Percentiles rank a stretch among this genome's conserved stretches.
Conservation (phyloP, 2,113 vertebrate genomes). For the Pungitius pungitius region DNA sequence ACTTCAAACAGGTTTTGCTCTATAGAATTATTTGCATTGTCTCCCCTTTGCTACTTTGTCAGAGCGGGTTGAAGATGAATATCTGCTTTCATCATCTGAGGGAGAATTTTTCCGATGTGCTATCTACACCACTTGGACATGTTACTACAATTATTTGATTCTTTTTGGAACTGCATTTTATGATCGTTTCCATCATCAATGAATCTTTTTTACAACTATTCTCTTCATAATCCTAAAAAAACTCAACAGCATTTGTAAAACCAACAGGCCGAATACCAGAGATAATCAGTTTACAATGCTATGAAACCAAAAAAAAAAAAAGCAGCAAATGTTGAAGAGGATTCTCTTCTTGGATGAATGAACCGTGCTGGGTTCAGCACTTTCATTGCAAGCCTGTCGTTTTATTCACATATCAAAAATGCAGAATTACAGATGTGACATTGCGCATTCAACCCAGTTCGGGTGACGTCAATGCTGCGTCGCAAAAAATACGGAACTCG, state of each 20-base stretch:
- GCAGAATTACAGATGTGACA: neutral
- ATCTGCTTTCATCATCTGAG: conserved; percentile 9
- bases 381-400: neutral
- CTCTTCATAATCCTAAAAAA: neutral
- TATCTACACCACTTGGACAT: neutral
- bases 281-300: neutral
- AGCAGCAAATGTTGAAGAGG: too few relatives aligned
- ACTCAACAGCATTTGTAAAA: neutral
- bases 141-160: neutral
- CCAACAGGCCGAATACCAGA: neutral
- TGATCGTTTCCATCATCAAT: neutral
- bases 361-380: neutral
- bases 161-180: neutral
- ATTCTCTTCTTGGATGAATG: neutral
- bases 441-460: neutral
- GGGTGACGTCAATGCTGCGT: neutral
- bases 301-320: neutral
- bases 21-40: conserved; percentile 22
- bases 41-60: neutral
- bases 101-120: neutral
- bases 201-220: too few relatives aligned
- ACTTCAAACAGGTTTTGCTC: conserved; percentile 15
- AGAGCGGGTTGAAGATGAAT: neutral
- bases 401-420: neutral
- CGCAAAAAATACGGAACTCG: neutral